Conservation (phyloP, 2,113 vertebrate genomes). For the Chiloscyllium plagiosum region DNA sequence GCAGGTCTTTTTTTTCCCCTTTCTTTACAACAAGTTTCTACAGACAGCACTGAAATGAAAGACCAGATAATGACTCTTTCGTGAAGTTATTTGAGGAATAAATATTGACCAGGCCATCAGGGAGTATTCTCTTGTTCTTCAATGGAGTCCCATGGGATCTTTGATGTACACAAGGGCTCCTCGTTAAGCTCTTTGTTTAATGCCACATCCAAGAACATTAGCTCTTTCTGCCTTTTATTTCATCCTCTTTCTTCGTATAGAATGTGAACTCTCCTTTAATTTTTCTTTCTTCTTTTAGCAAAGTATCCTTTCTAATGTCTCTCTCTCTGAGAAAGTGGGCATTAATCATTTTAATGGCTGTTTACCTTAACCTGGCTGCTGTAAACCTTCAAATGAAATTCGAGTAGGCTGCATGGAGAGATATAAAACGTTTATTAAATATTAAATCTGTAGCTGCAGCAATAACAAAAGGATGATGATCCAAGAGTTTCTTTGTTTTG, state of each 20-base stretch:
- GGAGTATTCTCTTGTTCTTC: neutral
- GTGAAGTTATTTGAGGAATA: neutral
- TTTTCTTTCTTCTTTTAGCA: neutral
- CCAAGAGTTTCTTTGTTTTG: neutral
- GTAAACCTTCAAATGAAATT: neutral
- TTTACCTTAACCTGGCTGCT: neutral
- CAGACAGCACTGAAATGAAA: neutral
- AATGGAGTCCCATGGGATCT: neutral
- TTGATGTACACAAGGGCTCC: neutral
- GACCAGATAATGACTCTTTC: neutral
- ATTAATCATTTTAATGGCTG: neutral
- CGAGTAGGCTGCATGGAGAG: neutral
- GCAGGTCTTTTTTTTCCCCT: too few relatives aligned
- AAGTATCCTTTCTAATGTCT: neutral
- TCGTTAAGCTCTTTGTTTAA: neutral
- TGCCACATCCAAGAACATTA: neutral
- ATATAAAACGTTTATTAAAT: neutral
- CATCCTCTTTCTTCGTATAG: neutral
- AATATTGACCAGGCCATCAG: neutral
- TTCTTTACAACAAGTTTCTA: too few relatives aligned
- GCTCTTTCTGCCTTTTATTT: neutral
- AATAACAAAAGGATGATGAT: neutral
- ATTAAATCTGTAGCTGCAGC: neutral
- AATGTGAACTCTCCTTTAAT: neutral
- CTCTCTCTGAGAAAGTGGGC: neutral